phyloP scores from a whole-genome alignment of 2,113 vertebrate genomes.

The Anas platyrhynchos region DNA sequence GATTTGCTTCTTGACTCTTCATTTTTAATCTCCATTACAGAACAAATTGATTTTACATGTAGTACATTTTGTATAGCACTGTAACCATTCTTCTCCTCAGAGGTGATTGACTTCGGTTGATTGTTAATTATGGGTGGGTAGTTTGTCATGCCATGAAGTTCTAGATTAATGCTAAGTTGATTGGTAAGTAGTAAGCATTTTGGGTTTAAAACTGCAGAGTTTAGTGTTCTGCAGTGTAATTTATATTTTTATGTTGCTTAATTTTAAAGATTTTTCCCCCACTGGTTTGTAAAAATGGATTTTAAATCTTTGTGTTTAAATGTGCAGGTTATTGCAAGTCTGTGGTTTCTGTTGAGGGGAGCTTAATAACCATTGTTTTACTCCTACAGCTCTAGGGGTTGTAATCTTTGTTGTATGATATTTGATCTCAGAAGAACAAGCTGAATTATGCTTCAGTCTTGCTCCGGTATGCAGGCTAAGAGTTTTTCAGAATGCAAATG shows the following conservation, averaged over 20 bases:
- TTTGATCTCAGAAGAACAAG: background rate
- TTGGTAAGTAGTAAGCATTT: slow-evolving; percentile 21
- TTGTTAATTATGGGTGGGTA: background rate
- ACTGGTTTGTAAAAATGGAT: background rate
- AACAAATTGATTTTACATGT: background rate
- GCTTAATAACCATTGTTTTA: background rate
- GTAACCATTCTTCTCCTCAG: background rate
- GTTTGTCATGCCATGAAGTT: background rate
- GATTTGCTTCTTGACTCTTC: background rate
- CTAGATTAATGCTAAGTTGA: background rate
- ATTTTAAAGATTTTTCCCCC: background rate
- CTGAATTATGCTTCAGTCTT: background rate
- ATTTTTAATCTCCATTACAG: background rate
- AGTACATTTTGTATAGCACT: background rate
- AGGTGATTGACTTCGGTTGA: background rate
- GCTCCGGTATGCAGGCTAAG: background rate
- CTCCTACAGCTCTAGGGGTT: background rate
- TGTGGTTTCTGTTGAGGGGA: background rate
- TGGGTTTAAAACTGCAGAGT: background rate
- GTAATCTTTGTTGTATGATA: background rate
- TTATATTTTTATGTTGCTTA: background rate
- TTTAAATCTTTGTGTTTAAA: background rate
- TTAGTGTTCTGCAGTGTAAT: background rate
- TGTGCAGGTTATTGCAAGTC: background rate
- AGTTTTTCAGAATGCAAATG: background rate